These are phyloP conservation scores for Calameuta pallipes DNA, from an alignment of 2,888 invertebrate genomes.

Conservation along the genomic window DNA sequence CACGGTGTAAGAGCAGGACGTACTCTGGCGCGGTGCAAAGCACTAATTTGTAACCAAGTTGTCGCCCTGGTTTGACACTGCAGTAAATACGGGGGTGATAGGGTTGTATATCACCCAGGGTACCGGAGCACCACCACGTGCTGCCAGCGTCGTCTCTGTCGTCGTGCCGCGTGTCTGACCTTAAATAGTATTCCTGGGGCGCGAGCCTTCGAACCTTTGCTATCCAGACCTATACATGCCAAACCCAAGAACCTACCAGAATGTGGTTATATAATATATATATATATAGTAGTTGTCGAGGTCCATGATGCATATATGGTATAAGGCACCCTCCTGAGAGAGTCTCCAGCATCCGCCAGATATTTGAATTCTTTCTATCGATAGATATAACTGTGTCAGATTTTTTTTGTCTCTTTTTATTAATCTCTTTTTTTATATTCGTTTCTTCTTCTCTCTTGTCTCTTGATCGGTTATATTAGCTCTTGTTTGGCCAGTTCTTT, in stretches of 20 bases:
- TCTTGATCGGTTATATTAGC: not conserved
- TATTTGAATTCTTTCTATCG: not conserved
- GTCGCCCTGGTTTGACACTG: slow-evolving; percentile 65
- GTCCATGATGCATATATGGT: not conserved
- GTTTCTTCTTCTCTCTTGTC: not conserved
- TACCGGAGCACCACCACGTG: slow-evolving; percentile 40
- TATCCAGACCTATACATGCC: not conserved
- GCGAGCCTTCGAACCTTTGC: not conserved
- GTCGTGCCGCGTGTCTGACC: slow-evolving; percentile 31
- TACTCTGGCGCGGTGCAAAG: slow-evolving; percentile 45
- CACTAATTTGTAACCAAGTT: slow-evolving; percentile 66
- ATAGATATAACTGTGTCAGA: not conserved
- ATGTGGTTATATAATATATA: not conserved
- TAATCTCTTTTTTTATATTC: not conserved
- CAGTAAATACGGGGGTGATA: slow-evolving; percentile 64
- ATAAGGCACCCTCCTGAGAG: not conserved
- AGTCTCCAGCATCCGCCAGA: not conserved
- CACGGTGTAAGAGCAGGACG: slow-evolving; percentile 37
- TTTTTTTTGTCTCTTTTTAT: not conserved
- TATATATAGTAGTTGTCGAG: not conserved
- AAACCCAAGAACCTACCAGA: not conserved
- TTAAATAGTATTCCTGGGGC: slow-evolving; percentile 25
- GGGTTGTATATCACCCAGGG: slow-evolving; percentile 61
- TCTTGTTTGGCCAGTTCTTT: not conserved
- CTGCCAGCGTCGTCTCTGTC: slow-evolving; percentile 13